phyloP scores from a whole-genome alignment of 2,888 invertebrate species.

The Chrysina gloriosa region DNA sequence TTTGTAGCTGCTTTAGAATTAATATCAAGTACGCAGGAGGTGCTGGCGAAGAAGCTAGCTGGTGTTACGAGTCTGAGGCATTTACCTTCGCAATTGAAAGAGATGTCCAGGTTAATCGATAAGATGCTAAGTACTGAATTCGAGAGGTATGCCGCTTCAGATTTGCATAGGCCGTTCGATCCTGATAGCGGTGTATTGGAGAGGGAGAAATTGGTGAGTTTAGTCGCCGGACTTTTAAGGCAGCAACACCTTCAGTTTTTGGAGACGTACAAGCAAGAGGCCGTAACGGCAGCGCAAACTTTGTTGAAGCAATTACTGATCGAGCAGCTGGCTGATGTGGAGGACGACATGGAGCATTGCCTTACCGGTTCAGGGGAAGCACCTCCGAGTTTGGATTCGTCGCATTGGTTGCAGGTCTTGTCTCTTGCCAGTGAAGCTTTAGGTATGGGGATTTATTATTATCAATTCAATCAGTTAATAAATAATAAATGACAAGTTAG shows the following conservation, averaged over 20 bases:
- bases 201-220: constrained; percentile 76
- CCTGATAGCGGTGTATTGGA: constrained; percentile 74
- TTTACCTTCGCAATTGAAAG: constrained; percentile 92
- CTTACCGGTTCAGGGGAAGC: constrained; percentile 67
- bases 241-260: constrained; percentile 90
- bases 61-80: constrained; percentile 96
- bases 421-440: constrained; percentile 60
- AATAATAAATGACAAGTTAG: no score
- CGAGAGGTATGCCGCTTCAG: constrained; percentile 86
- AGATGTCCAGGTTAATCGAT: constrained; percentile 95
- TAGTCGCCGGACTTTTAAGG: constrained; percentile 88
- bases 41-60: constrained; percentile 87
- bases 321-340: constrained; percentile 75
- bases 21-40: constrained; percentile 95
- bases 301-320: constrained; percentile 90
- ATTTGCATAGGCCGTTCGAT: constrained; percentile 85
- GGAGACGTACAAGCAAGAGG: constrained; percentile 87
- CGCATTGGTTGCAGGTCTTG: constrained; percentile 63
- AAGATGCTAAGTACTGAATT: constrained; percentile 98
- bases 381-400: constrained; percentile 60
- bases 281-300: constrained; percentile 88
- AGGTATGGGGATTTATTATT: constrained; percentile 50
- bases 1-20: constrained; percentile 97
- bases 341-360: constrained; percentile 68
- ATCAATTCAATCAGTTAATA: no score